phyloP scores from a whole-genome alignment of 2,113 vertebrate species.

The Hemiprocne comata region DNA sequence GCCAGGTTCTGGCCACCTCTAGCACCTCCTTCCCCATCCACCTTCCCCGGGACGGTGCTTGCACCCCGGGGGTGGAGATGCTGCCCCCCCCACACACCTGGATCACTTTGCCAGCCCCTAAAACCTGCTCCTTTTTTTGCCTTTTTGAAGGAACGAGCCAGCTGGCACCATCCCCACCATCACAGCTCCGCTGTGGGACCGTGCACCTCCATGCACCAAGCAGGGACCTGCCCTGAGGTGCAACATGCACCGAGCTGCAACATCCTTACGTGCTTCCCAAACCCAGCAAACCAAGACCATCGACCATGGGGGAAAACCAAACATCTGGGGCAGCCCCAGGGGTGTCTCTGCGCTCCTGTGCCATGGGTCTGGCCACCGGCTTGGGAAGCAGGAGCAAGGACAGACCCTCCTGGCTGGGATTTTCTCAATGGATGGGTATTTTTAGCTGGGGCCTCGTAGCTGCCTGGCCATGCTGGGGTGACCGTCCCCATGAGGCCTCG shows the following conservation, averaged over 20 bases:
- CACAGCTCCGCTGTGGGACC: accelerated
- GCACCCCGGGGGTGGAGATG: accelerated
- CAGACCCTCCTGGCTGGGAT: background rate
- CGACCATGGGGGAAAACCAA: background rate
- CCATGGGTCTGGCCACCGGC: accelerated
- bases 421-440: constrained; percentile 54
- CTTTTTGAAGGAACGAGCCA: background rate
- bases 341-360: accelerated
- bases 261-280: background rate
- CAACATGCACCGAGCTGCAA: accelerated
- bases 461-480: background rate
- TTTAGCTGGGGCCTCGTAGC: background rate
- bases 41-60: accelerated
- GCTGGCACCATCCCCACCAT: no score
- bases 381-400: background rate
- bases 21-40: no score
- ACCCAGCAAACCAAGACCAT: background rate
- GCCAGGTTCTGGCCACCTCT: background rate
- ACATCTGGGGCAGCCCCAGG: accelerated
- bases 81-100: accelerated
- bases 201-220: accelerated
- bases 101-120: background rate
- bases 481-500: constrained; percentile 24
- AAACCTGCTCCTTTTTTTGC: background rate
- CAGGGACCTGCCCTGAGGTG: background rate